These are phyloP conservation scores for Drosophila punjabiensis DNA, from an alignment of 1,140 invertebrate genomes.

Conservation along the genomic window DNA sequence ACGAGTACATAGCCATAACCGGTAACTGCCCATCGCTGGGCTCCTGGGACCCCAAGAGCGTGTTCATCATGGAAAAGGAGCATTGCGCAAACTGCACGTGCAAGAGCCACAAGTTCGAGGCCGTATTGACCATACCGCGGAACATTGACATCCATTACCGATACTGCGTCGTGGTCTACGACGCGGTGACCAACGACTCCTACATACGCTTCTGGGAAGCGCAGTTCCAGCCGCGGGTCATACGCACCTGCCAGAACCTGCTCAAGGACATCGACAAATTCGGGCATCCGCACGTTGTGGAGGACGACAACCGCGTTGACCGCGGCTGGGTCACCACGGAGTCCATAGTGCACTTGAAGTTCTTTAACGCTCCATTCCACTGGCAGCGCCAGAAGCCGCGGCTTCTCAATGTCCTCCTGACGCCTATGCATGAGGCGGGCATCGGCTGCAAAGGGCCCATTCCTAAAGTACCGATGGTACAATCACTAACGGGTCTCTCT, in stretches of 20 bases:
- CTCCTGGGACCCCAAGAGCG: conserved; percentile 85
- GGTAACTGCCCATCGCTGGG: conserved; percentile 86
- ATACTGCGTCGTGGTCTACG: conserved; percentile 90
- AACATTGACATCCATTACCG: conserved; percentile 90
- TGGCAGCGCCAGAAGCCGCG: conserved; percentile 89
- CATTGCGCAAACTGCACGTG: conserved; percentile 29
- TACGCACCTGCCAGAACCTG: conserved; percentile 73
- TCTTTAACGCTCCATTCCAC: conserved; percentile 92
- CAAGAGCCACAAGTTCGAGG: conserved; percentile 84
- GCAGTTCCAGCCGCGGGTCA: conserved; percentile 88
- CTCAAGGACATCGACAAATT: conserved; percentile 86
- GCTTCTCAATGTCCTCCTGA: conserved; percentile 90
- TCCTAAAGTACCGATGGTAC: neutral
- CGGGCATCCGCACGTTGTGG: conserved; percentile 87
- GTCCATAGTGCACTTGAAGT: conserved; percentile 93
- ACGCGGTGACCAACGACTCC: conserved; percentile 86
- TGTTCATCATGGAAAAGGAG: conserved; percentile 83
- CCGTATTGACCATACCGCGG: conserved; percentile 87
- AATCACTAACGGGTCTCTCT: neutral
- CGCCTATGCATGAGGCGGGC: conserved; percentile 87
- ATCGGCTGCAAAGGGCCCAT: neutral
- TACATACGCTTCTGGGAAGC: conserved; percentile 94
- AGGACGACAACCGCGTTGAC: conserved; percentile 87
- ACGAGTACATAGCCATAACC: conserved; percentile 85
- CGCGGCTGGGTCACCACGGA: conserved; percentile 95